Evolutionary conservation across 2,888 invertebrate genomes (phyloP), one percentile per base, ranked within the genome.

Genomic region (Liodrosophila aerea): DNA sequence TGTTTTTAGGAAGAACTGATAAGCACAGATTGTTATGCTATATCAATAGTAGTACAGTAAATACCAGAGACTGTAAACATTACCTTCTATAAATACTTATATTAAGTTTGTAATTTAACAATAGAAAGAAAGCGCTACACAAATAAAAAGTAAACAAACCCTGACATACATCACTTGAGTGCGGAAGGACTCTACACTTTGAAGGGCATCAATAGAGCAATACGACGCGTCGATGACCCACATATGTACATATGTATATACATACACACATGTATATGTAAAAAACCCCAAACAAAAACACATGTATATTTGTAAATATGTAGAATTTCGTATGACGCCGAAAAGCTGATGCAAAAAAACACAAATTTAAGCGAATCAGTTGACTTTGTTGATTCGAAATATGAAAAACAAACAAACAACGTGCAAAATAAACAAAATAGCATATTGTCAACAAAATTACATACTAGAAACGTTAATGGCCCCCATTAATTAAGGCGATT

Each of bases 361-460:
- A 13, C 8, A 33, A 53, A 54, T 12, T 22, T 11, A 60, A 12
- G 18, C 49, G 71, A 76, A 63, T 76, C 63, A 69, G 69, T 76
- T 76, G 84, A 84, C 66, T 59, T 80, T 80, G 84, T 76, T 84
- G 59, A 66, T 81, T 43, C 45, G 33, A 63, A 73, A 59, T 53
- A 52, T 64, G 62, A 61, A 70, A 76, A 80, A 76, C 47, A 66
- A 56, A 43, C 46, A 40, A 15, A 9, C 22, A 16, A n/a, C 18
- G 13, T 29, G 56, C 36, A n/a, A 59, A 56, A 43, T 57, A 46
- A 47, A 61, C 27, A 41, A 29, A 36, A 39, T 31, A 51, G n/a
- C 52, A 67, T 53, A 57, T 34, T 39, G 56, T 64, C 37, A 40
- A 64, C 61, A 64, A 12, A 47, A 47, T 31, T 47, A 9, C 22